Base-by-base conservation (phyloP, 1,140 invertebrate genomes). In the Drosophila tristis region DNA sequence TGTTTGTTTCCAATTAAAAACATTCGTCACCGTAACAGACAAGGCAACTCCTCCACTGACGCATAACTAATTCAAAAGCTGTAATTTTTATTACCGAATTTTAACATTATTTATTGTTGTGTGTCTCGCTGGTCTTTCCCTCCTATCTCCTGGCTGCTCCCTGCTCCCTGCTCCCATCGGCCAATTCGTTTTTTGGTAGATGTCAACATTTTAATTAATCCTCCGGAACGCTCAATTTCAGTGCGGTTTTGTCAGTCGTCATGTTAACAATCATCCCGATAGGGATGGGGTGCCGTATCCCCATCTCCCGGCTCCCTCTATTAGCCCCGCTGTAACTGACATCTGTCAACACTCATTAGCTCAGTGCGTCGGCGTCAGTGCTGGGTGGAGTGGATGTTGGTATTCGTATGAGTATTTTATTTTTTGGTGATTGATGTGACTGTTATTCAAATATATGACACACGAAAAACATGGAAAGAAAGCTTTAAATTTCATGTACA, bases 121-220 rank as follows among this genome's bases (percentile, higher is more conserved):
- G 44, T 35, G 39, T n/a, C 15, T 35, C 39, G 25, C 54, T 39
- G 7, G 20, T 45, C 53, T 55, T 39, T 49, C 2, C 39, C 50
- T 13, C 3, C 49, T n/a, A 1, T 15, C 23, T 15, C 26, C 2
- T 16, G 16, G 0, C 16, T 16, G 0, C 16, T 29, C 49, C 50
- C 45, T 7, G 0, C 49, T 9, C 5, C 25, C 23, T 15, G 16
- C 2, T 16, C 49, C 45, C 45, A 54, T 26, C 8, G 31, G 25
- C 44, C 26, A 70, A 62, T 53, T 13, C 8, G 26, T 49, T 59
- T 64, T 74, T 75, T 75, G 56, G 31, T 39, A 44, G 39, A 53
- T 65, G 76, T 63, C 73, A 85, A 85, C 73, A 63, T 64, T 74
- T 85, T 80, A 85, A 85, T 85, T 85, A 85, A 77, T 85, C 66